Conservation (phyloP, 2,797 vertebrate species). For the Staurois parvus region DNA sequence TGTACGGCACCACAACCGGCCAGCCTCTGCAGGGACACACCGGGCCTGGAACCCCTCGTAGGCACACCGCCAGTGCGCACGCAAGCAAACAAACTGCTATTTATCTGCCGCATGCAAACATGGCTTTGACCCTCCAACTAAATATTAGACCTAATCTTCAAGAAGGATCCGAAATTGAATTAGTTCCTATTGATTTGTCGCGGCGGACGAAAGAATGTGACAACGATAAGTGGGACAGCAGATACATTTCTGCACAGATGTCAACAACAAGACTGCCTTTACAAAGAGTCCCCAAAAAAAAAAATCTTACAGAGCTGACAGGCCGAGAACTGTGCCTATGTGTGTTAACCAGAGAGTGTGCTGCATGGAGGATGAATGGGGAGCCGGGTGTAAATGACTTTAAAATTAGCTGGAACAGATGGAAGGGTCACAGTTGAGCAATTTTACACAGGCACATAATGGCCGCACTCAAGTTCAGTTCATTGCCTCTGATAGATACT, state of each 20-base stretch:
- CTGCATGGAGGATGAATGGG: slow-evolving; percentile 79
- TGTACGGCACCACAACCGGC: no score
- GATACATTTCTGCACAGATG: slow-evolving; percentile 76
- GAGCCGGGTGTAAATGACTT: slow-evolving; percentile 81
- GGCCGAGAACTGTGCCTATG: slow-evolving; percentile 80
- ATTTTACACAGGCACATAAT: slow-evolving; percentile 87
- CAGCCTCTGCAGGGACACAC: no score
- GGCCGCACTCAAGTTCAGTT: slow-evolving; percentile 86
- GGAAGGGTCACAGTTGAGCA: slow-evolving; percentile 91
- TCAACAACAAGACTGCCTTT: slow-evolving; percentile 70
- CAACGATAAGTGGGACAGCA: neutral
- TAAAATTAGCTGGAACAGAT: slow-evolving; percentile 91
- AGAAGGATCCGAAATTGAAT: slow-evolving; percentile 32
- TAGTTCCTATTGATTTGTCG: slow-evolving; percentile 27
- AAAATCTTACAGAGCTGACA: slow-evolving; percentile 73
- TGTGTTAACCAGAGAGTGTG: slow-evolving; percentile 83
- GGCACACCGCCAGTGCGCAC: no score
- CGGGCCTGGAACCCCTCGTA: no score
- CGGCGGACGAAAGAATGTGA: neutral
- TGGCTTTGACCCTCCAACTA: slow-evolving; percentile 13
- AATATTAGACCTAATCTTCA: neutral
- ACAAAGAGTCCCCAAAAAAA: slow-evolving; percentile 14
- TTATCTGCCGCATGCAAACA: neutral
- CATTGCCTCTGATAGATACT: slow-evolving; percentile 87
- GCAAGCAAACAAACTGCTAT: neutral